Percentiles rank a stretch among this genome's conserved stretches.
Evolutionary conservation across 2,797 vertebrate genomes (phyloP).

Genomic region (Hyperoplus lanceolatus): DNA sequence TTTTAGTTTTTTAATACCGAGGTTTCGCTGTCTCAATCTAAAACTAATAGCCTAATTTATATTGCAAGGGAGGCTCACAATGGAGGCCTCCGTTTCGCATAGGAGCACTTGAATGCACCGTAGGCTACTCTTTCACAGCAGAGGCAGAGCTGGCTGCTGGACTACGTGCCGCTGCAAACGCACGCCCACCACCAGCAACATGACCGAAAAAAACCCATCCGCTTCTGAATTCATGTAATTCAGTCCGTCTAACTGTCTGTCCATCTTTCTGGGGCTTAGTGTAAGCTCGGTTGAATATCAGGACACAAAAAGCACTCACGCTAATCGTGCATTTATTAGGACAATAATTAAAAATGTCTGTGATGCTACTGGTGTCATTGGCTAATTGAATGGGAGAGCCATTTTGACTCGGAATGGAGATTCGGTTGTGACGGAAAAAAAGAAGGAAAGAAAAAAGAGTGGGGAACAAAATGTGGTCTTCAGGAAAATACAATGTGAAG

Average conservation of each 20-base stretch:
- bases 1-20: too few species aligned
- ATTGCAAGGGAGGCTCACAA: accelerated
- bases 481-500: accelerated
- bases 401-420: constrained; percentile 14
- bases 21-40: background rate
- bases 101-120: constrained; percentile 61
- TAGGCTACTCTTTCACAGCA: background rate
- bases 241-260: background rate
- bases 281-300: accelerated
- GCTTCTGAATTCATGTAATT: background rate
- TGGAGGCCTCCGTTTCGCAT: background rate
- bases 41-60: background rate
- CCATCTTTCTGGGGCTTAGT: background rate
- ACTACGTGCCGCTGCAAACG: constrained; percentile 83
- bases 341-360: background rate
- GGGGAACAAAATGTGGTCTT: too few species aligned
- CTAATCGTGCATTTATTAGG: background rate
- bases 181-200: constrained; percentile 58
- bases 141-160: constrained; percentile 30
- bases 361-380: constrained; percentile 8
- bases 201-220: constrained; percentile 10
- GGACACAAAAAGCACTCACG: background rate
- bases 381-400: constrained; percentile 17
- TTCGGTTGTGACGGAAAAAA: background rate
- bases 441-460: background rate